Evolutionary conservation across 2,797 vertebrate species (phyloP), one percentile per base, ranked within the genome.

Genomic region (Sebastes trivittatus): DNA sequence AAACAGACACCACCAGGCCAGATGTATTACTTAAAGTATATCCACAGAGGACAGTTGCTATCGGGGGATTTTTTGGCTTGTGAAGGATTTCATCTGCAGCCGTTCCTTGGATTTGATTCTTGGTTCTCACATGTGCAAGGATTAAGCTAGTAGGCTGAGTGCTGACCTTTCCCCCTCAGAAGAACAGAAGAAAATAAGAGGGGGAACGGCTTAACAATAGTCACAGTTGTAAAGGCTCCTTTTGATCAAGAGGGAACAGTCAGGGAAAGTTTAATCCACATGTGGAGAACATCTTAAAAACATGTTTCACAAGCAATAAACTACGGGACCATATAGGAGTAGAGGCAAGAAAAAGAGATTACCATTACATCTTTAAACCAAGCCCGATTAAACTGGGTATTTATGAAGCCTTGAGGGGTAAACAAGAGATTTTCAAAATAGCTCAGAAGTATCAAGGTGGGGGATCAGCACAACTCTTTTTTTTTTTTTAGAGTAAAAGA

Each of bases 71-170:
- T 16, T 42, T 42, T 42, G 38, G 23, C 23, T 10, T 70, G 34
- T 27, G 54, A 32, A 66, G 49, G 49, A 77, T 85, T 84, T 89
- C 11, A 71, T 72, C 52, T 74, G 59, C 16, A 74, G 71, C 25
- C 23, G 22, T 67, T 83, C 30, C 11, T 87, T 75, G 75, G 70
- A 81, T 89, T 77, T 77, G 66, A 73, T 86, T 87, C 72, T 77
- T 60, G 7, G 30, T 86, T 88, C 80, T 89, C 52, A 46, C 71
- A 67, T 72, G 63, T 77, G 69, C 83, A 80, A 77, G 82, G 88
- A 92, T 91, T 84, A 89, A 82, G 64, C 46, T 52, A 34, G 34
- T 22, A 16, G 64, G 42, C 75, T 62, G 29, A 72, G 72, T 54
- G 46, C 65, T 82, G 79, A 87, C 64, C 84, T 72, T 14, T 74